Evolutionary conservation across 2,797 vertebrate species (phyloP).

Genomic region (Megaceryle alcyon): DNA sequence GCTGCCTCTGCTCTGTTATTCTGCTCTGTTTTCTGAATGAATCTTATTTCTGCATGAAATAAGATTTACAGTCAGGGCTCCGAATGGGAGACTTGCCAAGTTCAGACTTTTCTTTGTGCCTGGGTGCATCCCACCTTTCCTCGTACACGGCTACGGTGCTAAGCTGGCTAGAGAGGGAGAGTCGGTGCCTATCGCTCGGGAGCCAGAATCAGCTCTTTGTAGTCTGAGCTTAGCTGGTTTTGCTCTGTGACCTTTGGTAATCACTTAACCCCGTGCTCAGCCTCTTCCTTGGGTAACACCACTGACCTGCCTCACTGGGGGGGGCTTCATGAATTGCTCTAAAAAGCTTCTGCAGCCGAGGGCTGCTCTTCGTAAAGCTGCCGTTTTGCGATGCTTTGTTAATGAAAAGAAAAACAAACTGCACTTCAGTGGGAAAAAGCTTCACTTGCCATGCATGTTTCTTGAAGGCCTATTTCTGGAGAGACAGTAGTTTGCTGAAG

Average conservation of each 20-base stretch:
- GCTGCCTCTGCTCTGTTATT: not conserved
- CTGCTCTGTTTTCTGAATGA: not conserved
- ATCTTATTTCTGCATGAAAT: not conserved
- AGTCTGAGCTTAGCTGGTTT: not conserved
- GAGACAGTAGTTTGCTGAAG: conserved; percentile 91
- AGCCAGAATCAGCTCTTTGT: not conserved
- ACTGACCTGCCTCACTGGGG: not conserved
- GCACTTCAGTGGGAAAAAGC: not conserved
- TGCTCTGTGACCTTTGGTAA: not conserved
- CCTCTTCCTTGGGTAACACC: not conserved
- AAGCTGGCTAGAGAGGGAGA: not conserved
- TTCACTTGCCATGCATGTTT: conserved; percentile 77
- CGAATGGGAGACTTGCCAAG: not conserved
- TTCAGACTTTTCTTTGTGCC: not conserved
- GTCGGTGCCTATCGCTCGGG: not conserved
- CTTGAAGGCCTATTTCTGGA: conserved; percentile 93
- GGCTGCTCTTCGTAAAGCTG: not conserved
- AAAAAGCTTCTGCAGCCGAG: not conserved
- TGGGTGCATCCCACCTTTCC: not conserved
- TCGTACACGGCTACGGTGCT: not conserved
- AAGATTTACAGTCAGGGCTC: not conserved
- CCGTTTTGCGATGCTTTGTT: not conserved
- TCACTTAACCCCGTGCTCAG: not conserved
- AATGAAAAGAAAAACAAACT: not conserved
- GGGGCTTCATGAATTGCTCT: not conserved